Evolutionary conservation across 2,113 vertebrate genomes (phyloP).

Genomic region (Monarcha castaneiventris): DNA sequence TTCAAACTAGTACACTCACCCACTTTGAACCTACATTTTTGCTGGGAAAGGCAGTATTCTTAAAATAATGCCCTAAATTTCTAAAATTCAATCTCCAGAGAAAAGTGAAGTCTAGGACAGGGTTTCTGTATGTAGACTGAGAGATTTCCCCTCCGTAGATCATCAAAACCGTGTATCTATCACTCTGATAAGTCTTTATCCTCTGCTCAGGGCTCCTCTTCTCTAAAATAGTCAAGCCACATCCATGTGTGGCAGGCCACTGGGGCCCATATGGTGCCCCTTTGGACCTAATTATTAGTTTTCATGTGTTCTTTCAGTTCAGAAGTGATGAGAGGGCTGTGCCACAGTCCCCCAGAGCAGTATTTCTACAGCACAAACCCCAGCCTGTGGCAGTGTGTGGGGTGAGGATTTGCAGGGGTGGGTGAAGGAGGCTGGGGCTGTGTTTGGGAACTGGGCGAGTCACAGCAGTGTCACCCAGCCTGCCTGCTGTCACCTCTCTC

Average conservation of each 20-base stretch:
- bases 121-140: neutral
- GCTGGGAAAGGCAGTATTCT: neutral
- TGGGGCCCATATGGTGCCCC: neutral
- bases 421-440: neutral
- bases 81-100: neutral
- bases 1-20: neutral
- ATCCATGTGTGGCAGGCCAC: neutral
- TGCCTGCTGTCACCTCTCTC: neutral
- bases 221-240: neutral
- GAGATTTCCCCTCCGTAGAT: neutral
- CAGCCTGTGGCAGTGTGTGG: accelerated
- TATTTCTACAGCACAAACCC: neutral
- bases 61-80: neutral
- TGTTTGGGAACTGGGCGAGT: neutral
- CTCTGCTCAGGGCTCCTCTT: neutral
- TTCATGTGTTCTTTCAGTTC: neutral
- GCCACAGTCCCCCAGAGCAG: too few species aligned
- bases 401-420: neutral
- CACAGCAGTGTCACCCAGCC: neutral
- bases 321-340: neutral
- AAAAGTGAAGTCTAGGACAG: neutral
- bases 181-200: neutral
- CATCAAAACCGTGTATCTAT: neutral
- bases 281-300: neutral
- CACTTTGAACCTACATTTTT: neutral